A percentile compares a stretch with the other conserved stretches of the same genome.
phyloP scores from a whole-genome alignment of 2,113 vertebrate genomes.

The Nematolebias whitei region DNA sequence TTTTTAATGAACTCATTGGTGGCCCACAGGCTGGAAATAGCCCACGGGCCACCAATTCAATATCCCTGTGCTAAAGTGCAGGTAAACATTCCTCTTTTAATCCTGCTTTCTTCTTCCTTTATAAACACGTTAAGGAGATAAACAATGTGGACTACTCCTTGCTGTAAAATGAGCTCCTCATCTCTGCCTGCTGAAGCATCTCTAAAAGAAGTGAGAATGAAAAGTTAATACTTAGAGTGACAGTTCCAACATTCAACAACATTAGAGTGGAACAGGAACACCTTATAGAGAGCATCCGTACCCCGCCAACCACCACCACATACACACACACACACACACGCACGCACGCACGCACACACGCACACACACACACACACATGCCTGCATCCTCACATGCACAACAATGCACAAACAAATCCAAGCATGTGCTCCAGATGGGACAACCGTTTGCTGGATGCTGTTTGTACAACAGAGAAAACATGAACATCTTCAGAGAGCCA shows the following conservation, averaged over 20 bases:
- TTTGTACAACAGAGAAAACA: conserved; percentile 36
- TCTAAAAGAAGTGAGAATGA: conserved; percentile 48
- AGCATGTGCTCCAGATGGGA: conserved; percentile 53
- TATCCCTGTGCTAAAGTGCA: too few species aligned
- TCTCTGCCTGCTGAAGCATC: conserved; percentile 48
- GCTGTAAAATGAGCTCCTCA: conserved; percentile 48
- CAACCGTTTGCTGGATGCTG: conserved; percentile 13
- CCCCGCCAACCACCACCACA: too few species aligned
- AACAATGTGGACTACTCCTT: too few species aligned
- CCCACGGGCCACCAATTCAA: too few species aligned
- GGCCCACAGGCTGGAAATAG: too few species aligned
- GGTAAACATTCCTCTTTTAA: conserved; percentile 22
- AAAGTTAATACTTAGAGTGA: conserved; percentile 60
- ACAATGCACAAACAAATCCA: conserved; percentile 36
- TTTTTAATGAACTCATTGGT: too few species aligned
- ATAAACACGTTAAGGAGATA: conserved; percentile 4
- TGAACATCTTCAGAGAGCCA: conserved; percentile 10
- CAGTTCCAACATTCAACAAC: conserved; percentile 74
- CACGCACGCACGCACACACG: conserved; percentile 2
- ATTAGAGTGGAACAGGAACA: conserved; percentile 69
- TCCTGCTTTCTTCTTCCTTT: conserved; percentile 14
- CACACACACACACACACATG: too few species aligned
- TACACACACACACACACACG: conserved; percentile 2
- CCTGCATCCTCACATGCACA: conserved; percentile 5
- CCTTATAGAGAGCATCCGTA: too few species aligned